A percentile compares a stretch with the other conserved stretches of the same genome.
These are phyloP conservation scores for Cromileptes altivelis DNA, from an alignment of 2,113 vertebrate genomes.

Conservation along the genomic window DNA sequence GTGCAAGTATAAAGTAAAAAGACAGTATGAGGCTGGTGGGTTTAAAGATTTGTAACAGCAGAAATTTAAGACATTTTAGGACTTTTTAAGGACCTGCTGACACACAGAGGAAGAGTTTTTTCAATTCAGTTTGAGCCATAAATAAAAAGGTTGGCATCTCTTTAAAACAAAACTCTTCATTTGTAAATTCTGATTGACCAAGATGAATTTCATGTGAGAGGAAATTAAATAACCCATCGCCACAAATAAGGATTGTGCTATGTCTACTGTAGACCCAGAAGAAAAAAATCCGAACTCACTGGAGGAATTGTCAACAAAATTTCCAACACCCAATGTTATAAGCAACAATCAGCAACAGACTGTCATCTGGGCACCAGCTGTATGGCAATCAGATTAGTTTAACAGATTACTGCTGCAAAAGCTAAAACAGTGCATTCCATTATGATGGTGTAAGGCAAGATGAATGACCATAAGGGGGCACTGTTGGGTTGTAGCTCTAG, in stretches of 20 bases:
- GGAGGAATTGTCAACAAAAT: slow-evolving; percentile 48
- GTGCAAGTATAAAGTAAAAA: no score
- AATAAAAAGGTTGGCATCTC: neutral
- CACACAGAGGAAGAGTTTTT: no score
- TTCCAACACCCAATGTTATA: slow-evolving; percentile 38
- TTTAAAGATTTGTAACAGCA: no score
- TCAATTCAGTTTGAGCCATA: no score
- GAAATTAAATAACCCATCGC: slow-evolving; percentile 3
- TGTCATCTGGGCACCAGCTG: slow-evolving; percentile 48
- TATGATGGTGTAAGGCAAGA: neutral
- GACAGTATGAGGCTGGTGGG: no score
- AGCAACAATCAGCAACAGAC: slow-evolving; percentile 34
- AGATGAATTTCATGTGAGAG: slow-evolving; percentile 22
- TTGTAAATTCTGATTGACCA: slow-evolving; percentile 12
- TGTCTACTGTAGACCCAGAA: slow-evolving; percentile 8
- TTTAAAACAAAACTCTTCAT: slow-evolving; percentile 14
- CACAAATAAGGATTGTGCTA: slow-evolving; percentile 5
- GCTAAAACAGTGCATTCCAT: slow-evolving; percentile 23
- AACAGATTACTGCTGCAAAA: slow-evolving; percentile 48
- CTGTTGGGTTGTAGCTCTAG: slow-evolving; percentile 37
- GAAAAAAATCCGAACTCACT: slow-evolving; percentile 12
- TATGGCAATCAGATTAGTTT: slow-evolving; percentile 45
- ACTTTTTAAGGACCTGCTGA: no score
- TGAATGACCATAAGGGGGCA: slow-evolving; percentile 59
- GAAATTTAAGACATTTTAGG: no score